Evolutionary conservation across 1,140 invertebrate genomes (phyloP).

Genomic region (roundworm (Caenorhabditis elegans)): WBcel235 BX284606.5:15097501-15098000

Average conservation of each 20-base stretch:
- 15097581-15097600: conserved; percentile 62
- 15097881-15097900: conserved; percentile 1
- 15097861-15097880: not conserved
- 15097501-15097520: not conserved
- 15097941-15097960: not conserved
- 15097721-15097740: conserved; percentile 48
- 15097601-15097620: conserved; percentile 56
- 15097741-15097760: not conserved
- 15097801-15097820: too few relatives aligned
- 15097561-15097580: conserved; percentile 58
- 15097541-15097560: conserved; percentile 51
- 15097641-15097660: too few relatives aligned
- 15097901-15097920: conserved; percentile 19
- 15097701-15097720: conserved; percentile 59
- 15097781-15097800: not conserved
- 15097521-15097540: not conserved
- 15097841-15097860: not conserved
- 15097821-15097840: not conserved
- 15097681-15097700: conserved; percentile 57
- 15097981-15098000: conserved; percentile 22
- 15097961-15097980: conserved; percentile 10
- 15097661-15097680: conserved; percentile 52
- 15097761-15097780: not conserved
- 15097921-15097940: conserved; percentile 10
- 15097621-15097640: too few relatives aligned